phyloP scores from a whole-genome alignment of 1,140 invertebrate genomes.

The Aleiodes sp. region DNA sequence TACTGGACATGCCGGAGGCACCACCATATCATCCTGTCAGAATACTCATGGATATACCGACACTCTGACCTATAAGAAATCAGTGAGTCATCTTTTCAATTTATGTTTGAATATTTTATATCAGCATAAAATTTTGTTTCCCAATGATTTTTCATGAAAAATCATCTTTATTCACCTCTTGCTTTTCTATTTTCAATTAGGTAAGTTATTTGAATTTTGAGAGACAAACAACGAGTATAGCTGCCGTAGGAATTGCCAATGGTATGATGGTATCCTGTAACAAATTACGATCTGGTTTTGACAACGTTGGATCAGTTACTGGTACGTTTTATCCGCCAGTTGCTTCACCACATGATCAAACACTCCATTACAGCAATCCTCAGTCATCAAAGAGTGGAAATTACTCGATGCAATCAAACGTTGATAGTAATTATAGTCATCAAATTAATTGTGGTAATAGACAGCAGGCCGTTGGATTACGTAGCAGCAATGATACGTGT shows the following conservation, averaged over 20 bases:
- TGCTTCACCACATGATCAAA: conserved; percentile 79
- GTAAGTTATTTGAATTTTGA: conserved; percentile 64
- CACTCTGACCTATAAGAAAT: conserved; percentile 64
- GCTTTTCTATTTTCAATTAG: conserved; percentile 38
- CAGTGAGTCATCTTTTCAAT: conserved; percentile 42
- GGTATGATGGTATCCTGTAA: conserved; percentile 89
- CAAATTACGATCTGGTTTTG: conserved; percentile 74
- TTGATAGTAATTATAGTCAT: conserved; percentile 58
- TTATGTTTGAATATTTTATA: conserved; percentile 23
- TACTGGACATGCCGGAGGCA: conserved; percentile 54
- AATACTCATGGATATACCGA: conserved; percentile 62
- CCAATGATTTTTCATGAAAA: conserved; percentile 15
- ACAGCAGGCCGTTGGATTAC: conserved; percentile 54
- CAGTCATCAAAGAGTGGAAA: conserved; percentile 54
- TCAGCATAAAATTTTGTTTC: conserved; percentile 17
- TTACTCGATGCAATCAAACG: conserved; percentile 55
- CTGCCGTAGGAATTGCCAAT: conserved; percentile 82
- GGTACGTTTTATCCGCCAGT: conserved; percentile 87
- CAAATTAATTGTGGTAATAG: conserved; percentile 55
- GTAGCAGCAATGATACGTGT: conserved; percentile 53
- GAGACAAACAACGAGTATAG: conserved; percentile 68
- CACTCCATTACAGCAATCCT: conserved; percentile 56
- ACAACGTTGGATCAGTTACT: conserved; percentile 81
- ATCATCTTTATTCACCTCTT: neutral
- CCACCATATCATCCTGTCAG: conserved; percentile 62